These are phyloP conservation scores for Anableps anableps DNA, from an alignment of 2,797 vertebrate species.

Conservation along the genomic window DNA sequence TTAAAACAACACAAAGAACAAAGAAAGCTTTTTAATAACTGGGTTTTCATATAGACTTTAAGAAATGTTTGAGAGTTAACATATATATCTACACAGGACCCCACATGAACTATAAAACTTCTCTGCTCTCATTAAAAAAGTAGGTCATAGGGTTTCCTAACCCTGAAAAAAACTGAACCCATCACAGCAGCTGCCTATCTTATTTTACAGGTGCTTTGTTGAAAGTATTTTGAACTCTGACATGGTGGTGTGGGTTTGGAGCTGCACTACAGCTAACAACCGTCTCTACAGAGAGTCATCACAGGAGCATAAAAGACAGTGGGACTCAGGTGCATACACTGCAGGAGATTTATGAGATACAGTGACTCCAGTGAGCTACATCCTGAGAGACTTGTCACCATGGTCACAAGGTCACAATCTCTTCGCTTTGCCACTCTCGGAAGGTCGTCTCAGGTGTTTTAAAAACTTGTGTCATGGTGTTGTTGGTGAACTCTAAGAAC, in stretches of 20 bases:
- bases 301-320: not conserved
- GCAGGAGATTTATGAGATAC: not conserved
- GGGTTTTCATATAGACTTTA: too few species aligned
- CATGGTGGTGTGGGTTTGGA: not conserved
- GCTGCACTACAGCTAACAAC: not conserved
- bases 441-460: not conserved
- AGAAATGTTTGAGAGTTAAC: not conserved
- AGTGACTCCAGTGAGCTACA: not conserved
- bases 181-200: not conserved
- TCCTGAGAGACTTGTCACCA: not conserved
- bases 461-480: not conserved
- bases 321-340: not conserved
- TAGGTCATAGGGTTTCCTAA: not conserved
- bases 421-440: not conserved
- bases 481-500: not conserved
- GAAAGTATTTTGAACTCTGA: not conserved
- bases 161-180: not conserved
- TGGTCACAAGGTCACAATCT: not conserved
- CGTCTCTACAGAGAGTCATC: not conserved
- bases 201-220: not conserved
- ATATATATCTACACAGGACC: not conserved
- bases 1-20: not conserved
- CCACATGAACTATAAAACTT: not conserved
- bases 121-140: not conserved
- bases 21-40: not conserved